Conservation (phyloP, 2,888 invertebrate species). For the Pycnomerus fuliginosus region DNA sequence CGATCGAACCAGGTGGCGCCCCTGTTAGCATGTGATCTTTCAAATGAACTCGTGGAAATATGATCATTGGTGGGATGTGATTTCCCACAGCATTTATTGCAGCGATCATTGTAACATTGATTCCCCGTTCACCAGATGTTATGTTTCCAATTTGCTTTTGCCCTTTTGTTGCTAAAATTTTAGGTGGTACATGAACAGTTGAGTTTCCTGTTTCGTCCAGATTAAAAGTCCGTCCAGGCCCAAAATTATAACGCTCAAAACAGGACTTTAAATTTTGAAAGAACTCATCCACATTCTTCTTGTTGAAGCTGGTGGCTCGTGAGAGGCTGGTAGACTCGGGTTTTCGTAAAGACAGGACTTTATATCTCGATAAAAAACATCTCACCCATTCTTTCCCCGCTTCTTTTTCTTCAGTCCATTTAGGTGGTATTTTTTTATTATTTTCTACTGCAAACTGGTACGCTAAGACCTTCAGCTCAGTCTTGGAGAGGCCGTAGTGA, state of each 20-base stretch:
- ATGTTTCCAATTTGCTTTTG: not conserved
- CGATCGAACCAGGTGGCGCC: conserved; percentile 2
- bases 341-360: too few relatives aligned
- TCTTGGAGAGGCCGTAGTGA: not conserved
- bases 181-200: not conserved
- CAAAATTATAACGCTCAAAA: too few relatives aligned
- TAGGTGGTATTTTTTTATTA: not conserved
- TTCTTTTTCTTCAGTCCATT: not conserved
- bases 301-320: too few relatives aligned
- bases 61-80: not conserved
- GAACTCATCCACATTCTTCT: too few relatives aligned
- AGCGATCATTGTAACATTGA: not conserved
- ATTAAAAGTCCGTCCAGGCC: too few relatives aligned
- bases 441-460: not conserved
- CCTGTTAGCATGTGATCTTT: conserved; percentile 1
- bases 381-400: not conserved
- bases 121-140: conserved; percentile 3
- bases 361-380: not conserved
- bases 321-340: too few relatives aligned
- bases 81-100: not conserved
- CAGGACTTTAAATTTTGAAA: too few relatives aligned
- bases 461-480: not conserved
- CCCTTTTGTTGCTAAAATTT: not conserved
- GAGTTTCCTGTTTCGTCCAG: not conserved
- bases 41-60: not conserved